Percentiles rank a stretch among this genome's conserved stretches.
Evolutionary conservation across 2,888 invertebrate genomes (phyloP).

Genomic region (Halictus quadricinctus): DNA sequence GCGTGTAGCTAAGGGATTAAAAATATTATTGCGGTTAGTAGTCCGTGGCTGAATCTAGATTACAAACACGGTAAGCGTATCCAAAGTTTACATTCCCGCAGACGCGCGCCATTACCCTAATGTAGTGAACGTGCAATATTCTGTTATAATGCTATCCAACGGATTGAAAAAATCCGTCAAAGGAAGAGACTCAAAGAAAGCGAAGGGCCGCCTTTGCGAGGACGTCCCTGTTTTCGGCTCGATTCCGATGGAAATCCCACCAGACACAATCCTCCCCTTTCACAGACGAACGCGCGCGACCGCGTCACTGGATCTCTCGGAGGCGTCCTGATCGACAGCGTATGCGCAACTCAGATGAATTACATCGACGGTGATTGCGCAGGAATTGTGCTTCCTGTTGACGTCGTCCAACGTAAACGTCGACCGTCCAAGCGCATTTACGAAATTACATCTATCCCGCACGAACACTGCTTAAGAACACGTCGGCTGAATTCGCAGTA

Average conservation of each 20-base stretch:
- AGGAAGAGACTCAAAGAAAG: conserved; percentile 51
- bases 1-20: not conserved
- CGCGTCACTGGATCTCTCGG: conserved; percentile 14
- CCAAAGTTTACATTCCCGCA: not conserved
- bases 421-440: conserved; percentile 62
- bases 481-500: conserved; percentile 14
- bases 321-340: conserved; percentile 31
- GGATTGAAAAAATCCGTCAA: conserved; percentile 55
- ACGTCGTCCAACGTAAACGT: conserved; percentile 37
- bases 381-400: conserved; percentile 33
- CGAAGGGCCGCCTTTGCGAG: conserved; percentile 26
- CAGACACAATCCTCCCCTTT: conserved; percentile 36
- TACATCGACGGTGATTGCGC: conserved; percentile 51
- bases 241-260: conserved; percentile 20
- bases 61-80: not conserved
- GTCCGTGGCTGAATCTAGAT: not conserved
- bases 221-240: conserved; percentile 21
- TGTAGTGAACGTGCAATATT: conserved; percentile 46
- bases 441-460: conserved; percentile 68
- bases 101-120: conserved; percentile 43
- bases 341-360: conserved; percentile 57
- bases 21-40: conserved; percentile 10
- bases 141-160: conserved; percentile 51
- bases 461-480: conserved; percentile 44
- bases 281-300: conserved; percentile 10